A percentile compares a stretch with the other conserved stretches of the same genome.
phyloP scores from a whole-genome alignment of 2,888 invertebrate species.

The Lasius fuliginosus region DNA sequence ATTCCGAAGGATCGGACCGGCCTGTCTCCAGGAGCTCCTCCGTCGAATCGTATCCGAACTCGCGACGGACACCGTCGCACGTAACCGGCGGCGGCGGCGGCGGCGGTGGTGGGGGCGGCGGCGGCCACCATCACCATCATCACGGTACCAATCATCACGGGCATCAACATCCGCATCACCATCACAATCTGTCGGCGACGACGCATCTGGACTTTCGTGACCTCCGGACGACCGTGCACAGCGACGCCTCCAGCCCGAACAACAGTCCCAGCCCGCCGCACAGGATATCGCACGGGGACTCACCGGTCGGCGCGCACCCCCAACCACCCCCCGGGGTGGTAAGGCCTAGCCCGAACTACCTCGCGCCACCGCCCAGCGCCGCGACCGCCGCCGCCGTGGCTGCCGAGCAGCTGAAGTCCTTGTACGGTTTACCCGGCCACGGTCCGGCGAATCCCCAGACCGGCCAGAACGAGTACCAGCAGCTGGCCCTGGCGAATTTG shows the following conservation, averaged over 20 bases:
- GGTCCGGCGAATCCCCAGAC: slow-evolving; percentile 88
- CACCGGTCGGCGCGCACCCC: slow-evolving; percentile 86
- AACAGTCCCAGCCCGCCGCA: slow-evolving; percentile 85
- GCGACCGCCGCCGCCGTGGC: slow-evolving; percentile 86
- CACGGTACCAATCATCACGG: slow-evolving; percentile 74
- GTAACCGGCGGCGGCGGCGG: slow-evolving; percentile 81
- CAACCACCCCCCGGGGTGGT: slow-evolving; percentile 88
- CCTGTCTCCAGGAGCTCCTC: slow-evolving; percentile 84
- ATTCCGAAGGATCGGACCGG: slow-evolving; percentile 87
- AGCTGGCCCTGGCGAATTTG: slow-evolving; percentile 89
- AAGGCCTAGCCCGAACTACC: slow-evolving; percentile 87
- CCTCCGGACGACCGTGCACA: slow-evolving; percentile 78
- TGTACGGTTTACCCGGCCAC: slow-evolving; percentile 83
- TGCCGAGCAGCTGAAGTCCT: slow-evolving; percentile 85
- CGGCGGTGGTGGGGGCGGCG: slow-evolving; percentile 83
- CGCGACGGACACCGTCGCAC: slow-evolving; percentile 80
- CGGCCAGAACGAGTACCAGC: slow-evolving; percentile 88
- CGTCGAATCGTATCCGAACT: slow-evolving; percentile 83
- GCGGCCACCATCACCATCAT: slow-evolving; percentile 80
- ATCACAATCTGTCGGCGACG: slow-evolving; percentile 74
- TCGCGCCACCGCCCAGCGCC: slow-evolving; percentile 84
- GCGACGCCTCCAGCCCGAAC: slow-evolving; percentile 84
- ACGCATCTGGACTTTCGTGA: slow-evolving; percentile 78
- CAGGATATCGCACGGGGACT: slow-evolving; percentile 81
- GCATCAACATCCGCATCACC: slow-evolving; percentile 76